Evolutionary conservation across 2,113 vertebrate genomes (phyloP).

Genomic region (Caranx ignobilis): DNA sequence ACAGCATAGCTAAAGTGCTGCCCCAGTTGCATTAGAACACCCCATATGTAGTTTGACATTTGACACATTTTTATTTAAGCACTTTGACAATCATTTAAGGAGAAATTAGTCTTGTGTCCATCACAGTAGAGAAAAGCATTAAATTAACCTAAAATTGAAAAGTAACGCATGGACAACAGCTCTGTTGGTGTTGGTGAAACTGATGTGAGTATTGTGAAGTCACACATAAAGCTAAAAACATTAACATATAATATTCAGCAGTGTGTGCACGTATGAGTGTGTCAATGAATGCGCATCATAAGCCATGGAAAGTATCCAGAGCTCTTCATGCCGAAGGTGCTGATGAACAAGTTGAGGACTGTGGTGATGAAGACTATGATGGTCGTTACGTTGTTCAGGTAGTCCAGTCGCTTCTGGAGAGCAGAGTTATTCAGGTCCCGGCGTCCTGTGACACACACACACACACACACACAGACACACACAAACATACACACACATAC

Average conservation of each 20-base stretch:
- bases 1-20: too few relatives aligned
- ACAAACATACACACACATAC: constrained; percentile 26
- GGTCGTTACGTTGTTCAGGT: constrained; percentile 78
- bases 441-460: constrained; percentile 65
- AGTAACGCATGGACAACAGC: not conserved
- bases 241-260: not conserved
- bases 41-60: too few relatives aligned
- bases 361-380: constrained; percentile 75
- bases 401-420: constrained; percentile 78
- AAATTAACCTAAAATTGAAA: not conserved
- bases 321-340: constrained; percentile 78
- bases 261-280: constrained; percentile 6
- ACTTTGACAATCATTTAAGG: not conserved
- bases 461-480: constrained; percentile 29
- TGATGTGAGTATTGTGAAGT: not conserved
- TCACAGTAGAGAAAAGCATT: not conserved
- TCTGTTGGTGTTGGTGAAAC: not conserved
- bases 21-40: too few relatives aligned
- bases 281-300: constrained; percentile 78
- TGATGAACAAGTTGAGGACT: constrained; percentile 78
- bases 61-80: constrained; percentile 13
- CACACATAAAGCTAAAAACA: not conserved
- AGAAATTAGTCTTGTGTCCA: not conserved
- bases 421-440: constrained; percentile 73
- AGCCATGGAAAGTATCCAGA: constrained; percentile 80